phyloP scores from a whole-genome alignment of 2,797 vertebrate genomes.

The Notolabrus celidotus region DNA sequence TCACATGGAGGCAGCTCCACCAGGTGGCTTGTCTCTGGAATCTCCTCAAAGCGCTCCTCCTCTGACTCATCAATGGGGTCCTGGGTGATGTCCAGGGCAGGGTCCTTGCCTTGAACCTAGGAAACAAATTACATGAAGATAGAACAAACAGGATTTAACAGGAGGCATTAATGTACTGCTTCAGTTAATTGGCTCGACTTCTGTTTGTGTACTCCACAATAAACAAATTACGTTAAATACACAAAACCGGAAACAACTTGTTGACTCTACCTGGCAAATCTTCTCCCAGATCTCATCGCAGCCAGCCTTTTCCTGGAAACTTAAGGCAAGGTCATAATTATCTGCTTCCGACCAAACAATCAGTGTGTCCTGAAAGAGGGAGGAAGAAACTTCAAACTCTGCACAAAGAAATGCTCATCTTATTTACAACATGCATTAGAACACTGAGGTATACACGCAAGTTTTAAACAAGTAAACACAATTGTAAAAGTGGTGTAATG shows the following conservation, averaged over 20 bases:
- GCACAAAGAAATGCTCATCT: not conserved
- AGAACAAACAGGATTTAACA: not conserved
- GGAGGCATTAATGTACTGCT: not conserved
- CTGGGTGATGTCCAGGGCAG: constrained; percentile 97
- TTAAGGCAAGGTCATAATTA: constrained; percentile 98
- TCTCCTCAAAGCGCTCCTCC: constrained; percentile 97
- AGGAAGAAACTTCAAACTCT: constrained; percentile 14
- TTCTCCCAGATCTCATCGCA: constrained; percentile 99
- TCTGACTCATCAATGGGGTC: constrained; percentile 98
- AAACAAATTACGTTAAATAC: not conserved
- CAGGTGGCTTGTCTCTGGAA: constrained; percentile 95
- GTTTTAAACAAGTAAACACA: not conserved
- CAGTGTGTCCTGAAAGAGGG: constrained; percentile 91
- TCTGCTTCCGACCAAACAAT: constrained; percentile 99
- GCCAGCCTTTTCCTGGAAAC: constrained; percentile 99
- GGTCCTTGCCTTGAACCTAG: constrained; percentile 98
- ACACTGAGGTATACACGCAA: not conserved
- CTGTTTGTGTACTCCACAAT: not conserved
- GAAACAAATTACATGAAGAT: constrained; percentile 19
- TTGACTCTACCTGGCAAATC: constrained; percentile 94
- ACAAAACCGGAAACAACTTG: not conserved
- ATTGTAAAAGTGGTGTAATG: not conserved
- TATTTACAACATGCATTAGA: not conserved
- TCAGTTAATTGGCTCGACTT: not conserved
- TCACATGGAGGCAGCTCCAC: constrained; percentile 97